These are phyloP conservation scores for Callimorpha dominula DNA, from an alignment of 2,888 invertebrate genomes.

Conservation along the genomic window DNA sequence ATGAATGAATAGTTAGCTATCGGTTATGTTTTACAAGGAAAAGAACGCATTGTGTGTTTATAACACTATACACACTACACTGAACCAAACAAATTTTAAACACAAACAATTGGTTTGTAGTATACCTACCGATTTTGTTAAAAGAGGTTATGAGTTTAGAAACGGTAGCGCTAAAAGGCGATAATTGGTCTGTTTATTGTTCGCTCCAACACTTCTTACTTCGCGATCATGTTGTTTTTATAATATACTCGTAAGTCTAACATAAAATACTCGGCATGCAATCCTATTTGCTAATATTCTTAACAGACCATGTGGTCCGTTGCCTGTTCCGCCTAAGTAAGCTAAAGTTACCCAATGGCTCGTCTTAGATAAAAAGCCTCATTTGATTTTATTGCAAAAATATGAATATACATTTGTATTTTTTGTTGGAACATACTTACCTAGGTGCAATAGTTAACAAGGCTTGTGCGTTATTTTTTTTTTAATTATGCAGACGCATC, in stretches of 20 bases:
- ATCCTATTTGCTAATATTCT: neutral
- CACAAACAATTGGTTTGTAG: neutral
- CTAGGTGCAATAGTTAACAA: too few species aligned
- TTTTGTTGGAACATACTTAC: too few species aligned
- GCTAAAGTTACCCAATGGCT: neutral
- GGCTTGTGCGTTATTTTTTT: too few species aligned
- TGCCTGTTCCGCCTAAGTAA: neutral
- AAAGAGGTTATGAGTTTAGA: constrained; percentile 46
- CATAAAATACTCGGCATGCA: neutral
- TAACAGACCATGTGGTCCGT: neutral
- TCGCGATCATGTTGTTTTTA: constrained; percentile 10
- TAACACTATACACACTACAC: constrained; percentile 16
- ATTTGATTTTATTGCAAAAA: too few species aligned
- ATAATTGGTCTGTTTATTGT: constrained; percentile 48
- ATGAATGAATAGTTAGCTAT: neutral
- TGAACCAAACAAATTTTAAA: constrained; percentile 6
- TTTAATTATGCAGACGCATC: too few species aligned
- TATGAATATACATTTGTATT: too few species aligned
- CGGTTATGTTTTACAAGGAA: neutral
- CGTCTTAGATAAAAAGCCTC: too few species aligned
- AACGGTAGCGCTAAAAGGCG: constrained; percentile 37
- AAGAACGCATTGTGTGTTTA: constrained; percentile 26
- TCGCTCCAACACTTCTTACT: constrained; percentile 27
- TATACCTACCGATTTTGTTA: constrained; percentile 23
- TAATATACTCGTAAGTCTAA: neutral